Conservation (phyloP, 2,888 invertebrate species). For the Sialis lutaria region DNA sequence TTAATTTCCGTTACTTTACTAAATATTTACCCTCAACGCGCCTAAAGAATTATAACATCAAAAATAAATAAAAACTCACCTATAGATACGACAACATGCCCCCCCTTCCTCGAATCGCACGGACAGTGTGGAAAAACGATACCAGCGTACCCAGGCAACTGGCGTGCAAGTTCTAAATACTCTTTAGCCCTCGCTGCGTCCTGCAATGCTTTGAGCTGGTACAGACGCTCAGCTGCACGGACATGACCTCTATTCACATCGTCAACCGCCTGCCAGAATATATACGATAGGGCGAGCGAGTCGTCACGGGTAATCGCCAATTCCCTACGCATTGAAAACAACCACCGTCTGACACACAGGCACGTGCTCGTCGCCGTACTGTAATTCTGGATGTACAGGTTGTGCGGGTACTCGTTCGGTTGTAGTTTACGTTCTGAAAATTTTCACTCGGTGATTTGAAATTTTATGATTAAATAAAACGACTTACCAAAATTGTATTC, state of each 20-base stretch:
- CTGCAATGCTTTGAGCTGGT: slow-evolving; percentile 91
- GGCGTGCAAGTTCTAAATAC: slow-evolving; percentile 70
- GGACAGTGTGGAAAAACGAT: slow-evolving; percentile 88
- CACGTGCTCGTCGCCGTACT: slow-evolving; percentile 95
- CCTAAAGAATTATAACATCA: no score
- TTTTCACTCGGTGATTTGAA: background rate
- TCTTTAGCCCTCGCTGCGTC: slow-evolving; percentile 72
- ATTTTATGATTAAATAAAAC: background rate
- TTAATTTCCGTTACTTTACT: no score
- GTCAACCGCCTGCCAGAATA: slow-evolving; percentile 61
- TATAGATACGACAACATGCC: slow-evolving; percentile 64
- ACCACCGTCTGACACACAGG: slow-evolving; percentile 73
- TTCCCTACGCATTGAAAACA: slow-evolving; percentile 57
- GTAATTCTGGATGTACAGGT: slow-evolving; percentile 97
- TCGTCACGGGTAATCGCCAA: slow-evolving; percentile 47
- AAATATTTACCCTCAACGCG: no score
- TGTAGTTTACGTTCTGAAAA: slow-evolving; percentile 81
- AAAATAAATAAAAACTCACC: slow-evolving; percentile 26
- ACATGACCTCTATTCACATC: slow-evolving; percentile 90
- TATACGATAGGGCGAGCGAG: slow-evolving; percentile 60
- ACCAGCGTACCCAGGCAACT: slow-evolving; percentile 84
- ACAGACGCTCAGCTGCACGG: slow-evolving; percentile 75
- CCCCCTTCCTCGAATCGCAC: slow-evolving; percentile 79
- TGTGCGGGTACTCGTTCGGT: slow-evolving; percentile 89
- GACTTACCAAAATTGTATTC: slow-evolving; percentile 87